Conservation (phyloP, 2,888 invertebrate species). For the Plebejus melissa region DNA sequence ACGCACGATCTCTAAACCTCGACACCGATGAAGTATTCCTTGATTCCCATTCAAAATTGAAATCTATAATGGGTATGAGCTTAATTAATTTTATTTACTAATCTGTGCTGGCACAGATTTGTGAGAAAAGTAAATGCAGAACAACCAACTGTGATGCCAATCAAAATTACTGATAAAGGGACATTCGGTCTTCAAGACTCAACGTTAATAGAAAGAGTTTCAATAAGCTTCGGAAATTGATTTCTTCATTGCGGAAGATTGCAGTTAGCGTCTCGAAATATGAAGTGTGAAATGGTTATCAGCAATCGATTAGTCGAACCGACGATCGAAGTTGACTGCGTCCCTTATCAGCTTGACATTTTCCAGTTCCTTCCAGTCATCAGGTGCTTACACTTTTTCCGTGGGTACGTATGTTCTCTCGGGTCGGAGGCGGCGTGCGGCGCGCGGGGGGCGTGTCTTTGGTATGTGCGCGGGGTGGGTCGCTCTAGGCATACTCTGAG, state of each 20-base stretch:
- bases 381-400: not conserved
- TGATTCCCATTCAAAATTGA: not conserved
- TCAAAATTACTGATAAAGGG: not conserved
- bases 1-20: not conserved
- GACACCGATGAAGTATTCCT: not conserved
- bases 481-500: slow-evolving; percentile 43
- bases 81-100: not conserved
- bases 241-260: not conserved
- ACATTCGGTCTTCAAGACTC: not conserved
- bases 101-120: not conserved
- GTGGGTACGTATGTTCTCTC: not conserved
- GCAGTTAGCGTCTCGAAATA: not conserved
- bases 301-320: not conserved
- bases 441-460: slow-evolving; percentile 25
- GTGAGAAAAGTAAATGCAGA: not conserved
- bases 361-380: not conserved
- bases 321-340: not conserved
- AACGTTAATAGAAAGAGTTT: not conserved
- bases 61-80: not conserved
- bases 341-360: not conserved
- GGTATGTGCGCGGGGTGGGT: slow-evolving; percentile 40
- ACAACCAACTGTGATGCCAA: not conserved
- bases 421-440: not conserved
- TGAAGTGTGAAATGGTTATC: not conserved
- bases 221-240: not conserved